Evolutionary conservation across 2,113 vertebrate genomes (phyloP).

Genomic region (Calonectris borealis): DNA sequence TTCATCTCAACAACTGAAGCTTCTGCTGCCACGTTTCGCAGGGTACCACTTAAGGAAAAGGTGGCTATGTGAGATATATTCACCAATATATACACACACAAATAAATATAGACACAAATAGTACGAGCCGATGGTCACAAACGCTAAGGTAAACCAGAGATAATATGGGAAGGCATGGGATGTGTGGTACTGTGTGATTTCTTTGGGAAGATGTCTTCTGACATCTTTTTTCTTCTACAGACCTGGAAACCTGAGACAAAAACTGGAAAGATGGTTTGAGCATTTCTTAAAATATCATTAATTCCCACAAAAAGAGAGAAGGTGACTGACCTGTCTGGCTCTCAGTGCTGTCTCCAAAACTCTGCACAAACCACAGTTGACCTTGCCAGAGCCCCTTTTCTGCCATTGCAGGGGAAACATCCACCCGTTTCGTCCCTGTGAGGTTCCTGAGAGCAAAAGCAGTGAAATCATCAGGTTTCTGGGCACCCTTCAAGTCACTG

Average conservation of each 20-base stretch:
- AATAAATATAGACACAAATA: neutral
- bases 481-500: neutral
- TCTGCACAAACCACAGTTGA: neutral
- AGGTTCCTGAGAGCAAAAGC: neutral
- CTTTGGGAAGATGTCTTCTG: neutral
- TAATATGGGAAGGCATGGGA: neutral
- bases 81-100: neutral
- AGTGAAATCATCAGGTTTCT: neutral
- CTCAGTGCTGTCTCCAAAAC: neutral
- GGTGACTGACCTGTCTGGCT: neutral
- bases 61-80: neutral
- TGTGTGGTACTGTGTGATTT: neutral
- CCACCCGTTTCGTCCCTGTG: neutral
- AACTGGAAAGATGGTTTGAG: neutral
- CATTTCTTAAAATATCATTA: neutral
- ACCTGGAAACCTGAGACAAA: neutral
- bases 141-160: neutral
- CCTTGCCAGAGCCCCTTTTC: neutral
- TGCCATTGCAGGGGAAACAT: neutral
- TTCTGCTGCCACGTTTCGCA: neutral
- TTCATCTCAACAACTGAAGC: neutral
- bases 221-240: neutral
- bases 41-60: neutral
- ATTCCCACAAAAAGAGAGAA: neutral
- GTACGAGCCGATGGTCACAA: neutral